phyloP scores from a whole-genome alignment of 2,888 invertebrate species.

The Neria commutata region DNA sequence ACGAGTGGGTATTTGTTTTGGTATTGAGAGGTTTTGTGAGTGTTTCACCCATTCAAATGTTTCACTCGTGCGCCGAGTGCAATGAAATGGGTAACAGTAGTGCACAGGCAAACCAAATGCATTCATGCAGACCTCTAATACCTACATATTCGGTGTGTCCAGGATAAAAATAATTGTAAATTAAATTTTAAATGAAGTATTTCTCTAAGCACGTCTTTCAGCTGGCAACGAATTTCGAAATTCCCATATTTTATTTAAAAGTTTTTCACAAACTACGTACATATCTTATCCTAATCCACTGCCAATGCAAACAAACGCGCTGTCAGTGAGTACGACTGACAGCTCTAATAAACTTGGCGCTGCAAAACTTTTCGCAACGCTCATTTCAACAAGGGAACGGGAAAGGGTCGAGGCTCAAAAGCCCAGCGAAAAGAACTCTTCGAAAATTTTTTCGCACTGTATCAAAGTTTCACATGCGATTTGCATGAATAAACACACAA shows the following conservation, averaged over 20 bases:
- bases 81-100: no score
- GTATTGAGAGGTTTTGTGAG: not conserved
- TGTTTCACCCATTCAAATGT: no score
- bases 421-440: not conserved
- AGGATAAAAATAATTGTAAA: no score
- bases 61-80: no score
- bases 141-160: no score
- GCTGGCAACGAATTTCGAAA: not conserved
- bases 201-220: not conserved
- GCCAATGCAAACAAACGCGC: not conserved
- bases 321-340: not conserved
- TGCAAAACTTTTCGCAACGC: not conserved
- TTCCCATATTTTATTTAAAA: not conserved
- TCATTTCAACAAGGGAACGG: not conserved
- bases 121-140: no score
- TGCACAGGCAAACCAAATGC: no score
- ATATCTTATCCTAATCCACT: no score
- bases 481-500: slow-evolving; percentile 1
- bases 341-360: not conserved
- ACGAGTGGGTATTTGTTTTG: not conserved
- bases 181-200: not conserved
- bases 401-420: not conserved
- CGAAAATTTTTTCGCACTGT: no score
- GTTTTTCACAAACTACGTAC: not conserved
- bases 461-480: not conserved